Evolutionary conservation across 2,797 vertebrate species (phyloP).

Genomic region (Sphenopsis melanotis): DNA sequence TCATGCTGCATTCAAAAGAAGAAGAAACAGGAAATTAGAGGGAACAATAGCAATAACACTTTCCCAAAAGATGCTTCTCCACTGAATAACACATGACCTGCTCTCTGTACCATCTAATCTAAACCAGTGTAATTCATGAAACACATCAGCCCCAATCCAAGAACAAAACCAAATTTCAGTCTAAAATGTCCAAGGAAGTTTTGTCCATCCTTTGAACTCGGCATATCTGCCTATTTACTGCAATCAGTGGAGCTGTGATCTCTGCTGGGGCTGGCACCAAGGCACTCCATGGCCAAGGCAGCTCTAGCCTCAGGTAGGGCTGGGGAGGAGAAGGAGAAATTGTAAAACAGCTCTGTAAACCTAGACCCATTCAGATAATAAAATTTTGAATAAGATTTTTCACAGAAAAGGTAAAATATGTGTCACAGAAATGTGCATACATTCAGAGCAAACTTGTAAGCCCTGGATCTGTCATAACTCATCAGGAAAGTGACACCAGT

Average conservation of each 20-base stretch:
- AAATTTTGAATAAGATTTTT: background rate
- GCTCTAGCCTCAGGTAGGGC: background rate
- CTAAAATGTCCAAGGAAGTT: background rate
- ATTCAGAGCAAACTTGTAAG: background rate
- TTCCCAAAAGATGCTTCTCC: background rate
- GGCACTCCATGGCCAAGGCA: background rate
- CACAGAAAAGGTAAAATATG: background rate
- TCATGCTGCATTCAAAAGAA: background rate
- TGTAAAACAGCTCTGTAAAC: background rate
- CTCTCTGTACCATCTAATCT: background rate
- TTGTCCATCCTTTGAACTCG: background rate
- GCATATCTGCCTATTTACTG: background rate
- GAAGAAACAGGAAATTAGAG: conserved; percentile 6
- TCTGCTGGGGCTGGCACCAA: background rate
- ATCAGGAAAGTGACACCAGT: background rate
- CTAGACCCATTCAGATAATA: background rate
- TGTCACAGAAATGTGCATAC: background rate
- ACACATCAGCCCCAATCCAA: background rate
- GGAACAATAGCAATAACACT: background rate
- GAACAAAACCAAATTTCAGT: background rate
- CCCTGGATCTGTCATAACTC: background rate
- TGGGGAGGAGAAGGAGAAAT: background rate
- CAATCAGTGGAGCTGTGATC: background rate
- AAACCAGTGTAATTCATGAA: background rate
- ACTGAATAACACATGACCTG: background rate